Evolutionary conservation across 2,113 vertebrate genomes (phyloP), one percentile per base, ranked within the genome.

Genomic region (Seriola rivoliana): DNA sequence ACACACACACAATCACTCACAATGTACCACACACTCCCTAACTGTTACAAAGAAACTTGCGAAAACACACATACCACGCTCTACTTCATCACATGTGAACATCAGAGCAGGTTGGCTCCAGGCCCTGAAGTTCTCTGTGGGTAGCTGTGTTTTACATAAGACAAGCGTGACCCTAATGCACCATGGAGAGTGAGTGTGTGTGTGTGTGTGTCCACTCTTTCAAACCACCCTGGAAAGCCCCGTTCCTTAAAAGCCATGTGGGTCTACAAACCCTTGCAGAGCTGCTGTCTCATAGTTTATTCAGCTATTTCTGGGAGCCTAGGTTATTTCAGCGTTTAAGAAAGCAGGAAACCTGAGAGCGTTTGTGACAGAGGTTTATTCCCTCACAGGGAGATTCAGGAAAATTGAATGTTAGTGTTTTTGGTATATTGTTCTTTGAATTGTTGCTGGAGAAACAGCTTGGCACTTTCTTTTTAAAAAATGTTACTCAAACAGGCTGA

Each of bases 201-300:
- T 78, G 69, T 68, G 67, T 68, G 68, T 80, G 78, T 81, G 76
- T 89, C 59, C 75, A 66, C 68, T 82, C 29, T 50, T 74, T 54
- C 54, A 71, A 89, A 89, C 91, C 87, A 75, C 85, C 70, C 48
- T 88, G 88, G 93, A 93, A 91, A 91, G 75, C 90, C 90, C 89
- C 83, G 66, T 64, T 90, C 71, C 81, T 89, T 83, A 70, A 89
- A 78, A 82, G 82, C 73, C 84, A 71, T 66, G 75, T 86, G 79
- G 74, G 81, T 88, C 85, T 59, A 42, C 70, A 85, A 80, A 78
- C 71, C 58, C 54, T 70, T 81, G 80, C 72, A 67, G 85, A 81
- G 81, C 77, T 86, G 89, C 92, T 71, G 88, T 89, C 85, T 93
- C 89, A 89, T 86, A 80, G 91, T 89, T 91, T 86, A 52, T 84